Evolutionary conservation across 2,113 vertebrate species (phyloP).

Genomic region (Electrona antarctica): DNA sequence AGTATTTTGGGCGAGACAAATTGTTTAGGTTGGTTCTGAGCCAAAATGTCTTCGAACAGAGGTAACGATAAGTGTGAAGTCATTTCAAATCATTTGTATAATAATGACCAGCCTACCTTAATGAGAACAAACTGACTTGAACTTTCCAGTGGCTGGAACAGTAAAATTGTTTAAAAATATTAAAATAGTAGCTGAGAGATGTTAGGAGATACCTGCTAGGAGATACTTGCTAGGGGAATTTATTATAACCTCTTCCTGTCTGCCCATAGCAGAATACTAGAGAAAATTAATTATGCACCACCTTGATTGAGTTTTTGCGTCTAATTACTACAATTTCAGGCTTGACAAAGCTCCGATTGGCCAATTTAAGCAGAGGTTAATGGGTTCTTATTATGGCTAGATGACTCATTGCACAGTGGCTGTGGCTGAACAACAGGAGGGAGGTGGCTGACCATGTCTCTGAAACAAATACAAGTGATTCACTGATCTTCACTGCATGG

Average conservation of each 20-base stretch:
- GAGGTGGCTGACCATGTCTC: conserved; percentile 34
- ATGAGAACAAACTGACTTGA: conserved; percentile 26
- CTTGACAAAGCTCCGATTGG: conserved; percentile 79
- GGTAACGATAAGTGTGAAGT: too few relatives aligned
- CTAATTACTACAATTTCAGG: conserved; percentile 83
- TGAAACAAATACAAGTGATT: conserved; percentile 30
- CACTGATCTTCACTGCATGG: conserved; percentile 6
- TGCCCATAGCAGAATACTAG: conserved; percentile 67
- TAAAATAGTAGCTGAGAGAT: not conserved
- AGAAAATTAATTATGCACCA: conserved; percentile 75
- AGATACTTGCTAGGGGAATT: conserved; percentile 30
- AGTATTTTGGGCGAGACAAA: too few relatives aligned
- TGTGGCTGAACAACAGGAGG: conserved; percentile 55
- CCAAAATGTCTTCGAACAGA: too few relatives aligned
- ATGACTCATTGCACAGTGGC: conserved; percentile 57
- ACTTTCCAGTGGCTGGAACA: too few relatives aligned
- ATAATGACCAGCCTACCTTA: conserved; percentile 24
- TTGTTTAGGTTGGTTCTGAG: too few relatives aligned
- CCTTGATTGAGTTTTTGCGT: conserved; percentile 75
- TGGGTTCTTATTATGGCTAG: conserved; percentile 65
- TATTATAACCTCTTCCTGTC: conserved; percentile 63
- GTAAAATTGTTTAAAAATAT: not conserved
- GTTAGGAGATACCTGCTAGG: conserved; percentile 24
- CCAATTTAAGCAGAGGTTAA: conserved; percentile 80
- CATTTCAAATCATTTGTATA: conserved; percentile 9